phyloP scores from a whole-genome alignment of 2,113 vertebrate genomes.

The Laticauda colubrina region DNA sequence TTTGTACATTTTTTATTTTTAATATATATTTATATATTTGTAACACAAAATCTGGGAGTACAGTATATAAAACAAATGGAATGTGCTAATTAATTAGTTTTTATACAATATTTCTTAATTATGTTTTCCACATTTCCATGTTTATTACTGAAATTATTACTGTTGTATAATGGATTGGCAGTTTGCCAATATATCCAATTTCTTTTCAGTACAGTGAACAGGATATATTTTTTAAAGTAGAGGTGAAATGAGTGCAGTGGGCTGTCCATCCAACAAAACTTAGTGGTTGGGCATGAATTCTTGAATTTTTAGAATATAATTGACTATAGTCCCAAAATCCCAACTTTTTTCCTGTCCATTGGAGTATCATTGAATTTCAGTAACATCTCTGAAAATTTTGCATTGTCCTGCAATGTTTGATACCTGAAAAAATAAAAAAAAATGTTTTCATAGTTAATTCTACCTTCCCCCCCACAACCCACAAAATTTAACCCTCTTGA shows the following conservation, averaged over 20 bases:
- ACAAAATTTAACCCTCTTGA: background rate
- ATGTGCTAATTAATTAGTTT: background rate
- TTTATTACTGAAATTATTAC: background rate
- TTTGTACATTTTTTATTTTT: background rate
- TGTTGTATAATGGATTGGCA: background rate
- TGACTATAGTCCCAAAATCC: background rate
- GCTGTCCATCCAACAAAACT: background rate
- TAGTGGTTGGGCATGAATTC: background rate
- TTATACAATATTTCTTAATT: background rate
- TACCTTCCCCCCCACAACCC: rapidly evolving
- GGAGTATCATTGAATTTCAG: background rate
- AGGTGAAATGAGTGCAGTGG: background rate
- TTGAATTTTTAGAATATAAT: background rate
- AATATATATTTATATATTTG: background rate
- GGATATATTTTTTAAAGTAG: background rate
- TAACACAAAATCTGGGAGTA: background rate
- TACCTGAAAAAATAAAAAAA: background rate
- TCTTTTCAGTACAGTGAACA: rapidly evolving
- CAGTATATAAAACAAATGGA: background rate
- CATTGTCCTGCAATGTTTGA: background rate
- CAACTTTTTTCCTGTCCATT: background rate
- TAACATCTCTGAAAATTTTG: background rate
- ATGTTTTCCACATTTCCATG: background rate
- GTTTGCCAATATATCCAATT: rapidly evolving
- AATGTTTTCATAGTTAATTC: background rate